Evolutionary conservation across 1,140 invertebrate genomes (phyloP).

Genomic region (Drosophila grimshawi): DNA sequence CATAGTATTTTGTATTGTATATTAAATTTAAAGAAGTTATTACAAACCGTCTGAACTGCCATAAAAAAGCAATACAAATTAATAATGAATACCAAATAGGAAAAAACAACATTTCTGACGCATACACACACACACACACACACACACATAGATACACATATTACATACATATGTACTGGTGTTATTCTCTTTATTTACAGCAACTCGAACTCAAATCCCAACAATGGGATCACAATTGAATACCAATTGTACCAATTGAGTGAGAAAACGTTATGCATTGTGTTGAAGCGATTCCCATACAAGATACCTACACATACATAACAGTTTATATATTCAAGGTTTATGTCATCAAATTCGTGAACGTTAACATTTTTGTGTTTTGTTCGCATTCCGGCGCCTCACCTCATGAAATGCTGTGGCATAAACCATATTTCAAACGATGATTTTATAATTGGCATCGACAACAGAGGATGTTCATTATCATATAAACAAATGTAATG

Average conservation of each 20-base stretch:
- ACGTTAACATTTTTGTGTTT: neutral
- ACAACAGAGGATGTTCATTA: too few relatives aligned
- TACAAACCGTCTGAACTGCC: slow-evolving; percentile 75
- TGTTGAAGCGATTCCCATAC: slow-evolving; percentile 14
- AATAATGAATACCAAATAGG: slow-evolving; percentile 43
- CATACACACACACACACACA: slow-evolving; percentile 17
- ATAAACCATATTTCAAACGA: too few relatives aligned
- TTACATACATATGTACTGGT: slow-evolving; percentile 30
- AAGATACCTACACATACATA: neutral
- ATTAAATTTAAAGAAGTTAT: slow-evolving; percentile 39
- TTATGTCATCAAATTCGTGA: slow-evolving; percentile 11
- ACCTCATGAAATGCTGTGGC: too few relatives aligned
- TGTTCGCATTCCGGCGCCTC: slow-evolving; percentile 5
- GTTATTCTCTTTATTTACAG: neutral
- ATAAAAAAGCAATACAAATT: slow-evolving; percentile 76
- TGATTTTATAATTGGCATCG: too few relatives aligned
- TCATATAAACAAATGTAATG: too few relatives aligned
- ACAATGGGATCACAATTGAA: neutral
- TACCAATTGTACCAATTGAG: neutral
- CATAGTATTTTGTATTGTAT: slow-evolving; percentile 40
- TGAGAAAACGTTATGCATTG: slow-evolving; percentile 5
- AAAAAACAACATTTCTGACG: slow-evolving; percentile 23
- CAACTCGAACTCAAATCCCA: slow-evolving; percentile 7
- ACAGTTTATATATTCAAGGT: neutral
- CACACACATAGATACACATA: slow-evolving; percentile 2